phyloP scores from a whole-genome alignment of 37 sponge, comb jelly and placozoan genomes.

The Oscarella lobularis region DNA sequence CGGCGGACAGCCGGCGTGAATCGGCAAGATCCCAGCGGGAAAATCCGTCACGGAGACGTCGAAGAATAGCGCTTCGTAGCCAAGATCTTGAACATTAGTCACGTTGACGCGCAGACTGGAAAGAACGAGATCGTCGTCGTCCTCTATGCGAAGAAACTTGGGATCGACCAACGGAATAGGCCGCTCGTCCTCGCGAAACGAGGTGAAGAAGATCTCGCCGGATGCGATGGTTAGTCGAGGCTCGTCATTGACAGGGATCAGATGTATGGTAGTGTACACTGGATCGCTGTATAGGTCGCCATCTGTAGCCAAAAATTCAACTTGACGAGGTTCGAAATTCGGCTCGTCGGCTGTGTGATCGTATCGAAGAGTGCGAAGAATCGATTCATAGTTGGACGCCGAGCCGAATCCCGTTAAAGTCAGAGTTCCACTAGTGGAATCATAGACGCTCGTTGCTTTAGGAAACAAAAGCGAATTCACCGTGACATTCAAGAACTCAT shows the following conservation, averaged over 20 bases:
- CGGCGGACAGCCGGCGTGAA: constrained; percentile 13
- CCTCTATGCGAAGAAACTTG: constrained; percentile 22
- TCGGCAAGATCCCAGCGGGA: constrained; percentile 9
- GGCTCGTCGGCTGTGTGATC: constrained; percentile 57
- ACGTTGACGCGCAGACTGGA: constrained; percentile 20
- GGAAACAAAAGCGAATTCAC: not conserved
- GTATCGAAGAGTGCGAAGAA: constrained; percentile 33
- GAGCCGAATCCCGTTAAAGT: constrained; percentile 17
- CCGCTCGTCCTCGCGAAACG: constrained; percentile 9
- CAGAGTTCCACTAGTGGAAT: constrained; percentile 3
- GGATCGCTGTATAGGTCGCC: constrained; percentile 37
- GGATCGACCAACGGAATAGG: constrained; percentile 35
- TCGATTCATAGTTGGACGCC: constrained; percentile 17
- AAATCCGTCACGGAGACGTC: constrained; percentile 11
- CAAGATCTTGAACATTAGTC: constrained; percentile 27
- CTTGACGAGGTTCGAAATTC: constrained; percentile 13
- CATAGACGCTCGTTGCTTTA: not conserved
- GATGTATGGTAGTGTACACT: constrained; percentile 22
- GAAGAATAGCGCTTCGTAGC: constrained; percentile 58
- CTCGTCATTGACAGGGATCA: constrained; percentile 57
- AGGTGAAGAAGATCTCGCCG: not conserved
- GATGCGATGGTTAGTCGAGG: constrained; percentile 28
- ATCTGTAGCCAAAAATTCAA: constrained; percentile 56
- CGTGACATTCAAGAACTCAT: constrained; percentile 17
- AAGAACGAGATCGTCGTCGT: constrained; percentile 55